phyloP scores from a whole-genome alignment of 2,888 invertebrate species.

The Xestia c-nigrum region DNA sequence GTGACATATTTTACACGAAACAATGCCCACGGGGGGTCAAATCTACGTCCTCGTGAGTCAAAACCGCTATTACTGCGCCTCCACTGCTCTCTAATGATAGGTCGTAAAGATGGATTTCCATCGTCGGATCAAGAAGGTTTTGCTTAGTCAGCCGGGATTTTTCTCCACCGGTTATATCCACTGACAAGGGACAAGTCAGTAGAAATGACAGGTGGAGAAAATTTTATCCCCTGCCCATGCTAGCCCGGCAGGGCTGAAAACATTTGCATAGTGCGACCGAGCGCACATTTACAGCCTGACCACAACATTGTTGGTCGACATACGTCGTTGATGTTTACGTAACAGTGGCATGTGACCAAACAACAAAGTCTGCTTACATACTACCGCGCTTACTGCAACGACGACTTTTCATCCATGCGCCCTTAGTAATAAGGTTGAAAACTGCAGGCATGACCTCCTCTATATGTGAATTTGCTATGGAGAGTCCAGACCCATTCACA shows the following conservation, averaged over 20 bases:
- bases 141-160: too few relatives aligned
- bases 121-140: background rate
- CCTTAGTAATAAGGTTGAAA: too few relatives aligned
- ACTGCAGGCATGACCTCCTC: too few relatives aligned
- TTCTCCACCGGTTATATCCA: too few relatives aligned
- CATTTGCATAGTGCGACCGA: background rate
- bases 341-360: background rate
- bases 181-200: too few relatives aligned
- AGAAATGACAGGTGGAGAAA: too few relatives aligned
- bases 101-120: background rate
- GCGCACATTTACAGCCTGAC: background rate
- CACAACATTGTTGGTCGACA: background rate
- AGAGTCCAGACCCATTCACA: too few relatives aligned
- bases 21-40: background rate
- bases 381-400: too few relatives aligned
- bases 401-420: too few relatives aligned
- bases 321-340: background rate
- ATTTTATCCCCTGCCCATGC: too few relatives aligned
- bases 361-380: background rate
- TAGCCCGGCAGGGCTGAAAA: background rate
- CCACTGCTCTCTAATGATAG: background rate
- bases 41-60: background rate
- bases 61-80: background rate
- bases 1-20: background rate
- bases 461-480: too few relatives aligned